A percentile compares a stretch with the other conserved stretches of the same genome.
These are phyloP conservation scores for Drosophila mimica DNA, from an alignment of 2,888 invertebrate species.

Conservation along the genomic window DNA sequence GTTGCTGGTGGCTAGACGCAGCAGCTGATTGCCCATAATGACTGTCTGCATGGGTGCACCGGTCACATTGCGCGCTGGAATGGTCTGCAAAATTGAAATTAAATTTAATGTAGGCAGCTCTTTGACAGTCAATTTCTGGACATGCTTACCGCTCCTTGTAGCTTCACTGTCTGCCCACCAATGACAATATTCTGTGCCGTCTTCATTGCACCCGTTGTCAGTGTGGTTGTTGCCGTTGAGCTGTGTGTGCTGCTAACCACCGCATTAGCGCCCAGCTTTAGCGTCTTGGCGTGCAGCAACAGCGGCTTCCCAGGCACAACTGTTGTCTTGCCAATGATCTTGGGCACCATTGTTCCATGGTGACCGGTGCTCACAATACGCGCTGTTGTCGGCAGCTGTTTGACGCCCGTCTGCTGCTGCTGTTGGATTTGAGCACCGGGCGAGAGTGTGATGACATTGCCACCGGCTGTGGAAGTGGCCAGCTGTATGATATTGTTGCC, in stretches of 20 bases:
- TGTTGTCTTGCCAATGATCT: slow-evolving; percentile 84
- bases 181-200: slow-evolving; percentile 83
- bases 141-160: slow-evolving; percentile 81
- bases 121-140: not conserved
- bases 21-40: slow-evolving; percentile 84
- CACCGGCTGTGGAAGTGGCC: slow-evolving; percentile 74
- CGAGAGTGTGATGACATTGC: slow-evolving; percentile 59
- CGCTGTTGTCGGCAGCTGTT: slow-evolving; percentile 47
- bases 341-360: slow-evolving; percentile 78
- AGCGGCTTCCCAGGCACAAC: slow-evolving; percentile 70
- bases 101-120: not conserved
- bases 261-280: slow-evolving; percentile 83
- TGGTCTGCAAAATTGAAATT: slow-evolving; percentile 38
- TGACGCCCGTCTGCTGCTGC: slow-evolving; percentile 63
- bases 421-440: slow-evolving; percentile 40
- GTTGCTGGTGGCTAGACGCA: slow-evolving; percentile 74
- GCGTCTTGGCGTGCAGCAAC: slow-evolving; percentile 63
- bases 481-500: slow-evolving; percentile 86
- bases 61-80: slow-evolving; percentile 51
- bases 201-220: slow-evolving; percentile 71
- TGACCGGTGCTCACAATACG: slow-evolving; percentile 81
- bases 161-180: slow-evolving; percentile 83
- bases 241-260: slow-evolving; percentile 84
- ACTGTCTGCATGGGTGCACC: slow-evolving; percentile 82
- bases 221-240: slow-evolving; percentile 72